These are phyloP conservation scores for Spinus olivaceus DNA, from an alignment of 2,797 vertebrate species.

Conservation along the genomic window DNA sequence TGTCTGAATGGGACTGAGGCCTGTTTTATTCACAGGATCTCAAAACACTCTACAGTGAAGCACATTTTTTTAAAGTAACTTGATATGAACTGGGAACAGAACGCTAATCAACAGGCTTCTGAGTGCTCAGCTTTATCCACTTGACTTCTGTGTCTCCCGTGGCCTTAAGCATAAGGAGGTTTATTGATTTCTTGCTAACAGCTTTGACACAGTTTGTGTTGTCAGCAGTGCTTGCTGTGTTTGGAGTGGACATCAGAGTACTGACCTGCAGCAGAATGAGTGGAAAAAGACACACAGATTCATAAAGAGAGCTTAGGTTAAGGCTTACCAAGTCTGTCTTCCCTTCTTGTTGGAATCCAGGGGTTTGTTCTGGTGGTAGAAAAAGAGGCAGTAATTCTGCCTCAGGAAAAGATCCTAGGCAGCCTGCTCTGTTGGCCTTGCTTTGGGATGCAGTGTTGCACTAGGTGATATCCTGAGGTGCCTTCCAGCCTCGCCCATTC, in stretches of 20 bases:
- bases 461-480: not conserved
- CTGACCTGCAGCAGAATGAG: not conserved
- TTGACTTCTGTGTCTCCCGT: not conserved
- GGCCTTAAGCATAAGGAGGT: not conserved
- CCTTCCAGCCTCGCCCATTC: not conserved
- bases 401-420: not conserved
- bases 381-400: not conserved
- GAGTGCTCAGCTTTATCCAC: not conserved
- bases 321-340: not conserved
- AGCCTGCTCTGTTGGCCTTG: not conserved
- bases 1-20: constrained; percentile 30
- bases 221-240: not conserved
- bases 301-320: not conserved
- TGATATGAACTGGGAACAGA: not conserved
- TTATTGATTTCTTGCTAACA: not conserved
- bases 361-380: not conserved
- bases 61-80: not conserved
- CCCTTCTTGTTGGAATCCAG: not conserved
- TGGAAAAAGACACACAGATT: not conserved
- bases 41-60: not conserved
- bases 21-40: not conserved
- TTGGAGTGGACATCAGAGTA: not conserved
- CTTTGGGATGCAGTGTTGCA: not conserved
- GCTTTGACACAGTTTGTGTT: not conserved
- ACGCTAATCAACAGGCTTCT: not conserved